Evolutionary conservation across 2,888 invertebrate genomes (phyloP), one percentile per base, ranked within the genome.

Genomic region (Spodoptera picta): DNA sequence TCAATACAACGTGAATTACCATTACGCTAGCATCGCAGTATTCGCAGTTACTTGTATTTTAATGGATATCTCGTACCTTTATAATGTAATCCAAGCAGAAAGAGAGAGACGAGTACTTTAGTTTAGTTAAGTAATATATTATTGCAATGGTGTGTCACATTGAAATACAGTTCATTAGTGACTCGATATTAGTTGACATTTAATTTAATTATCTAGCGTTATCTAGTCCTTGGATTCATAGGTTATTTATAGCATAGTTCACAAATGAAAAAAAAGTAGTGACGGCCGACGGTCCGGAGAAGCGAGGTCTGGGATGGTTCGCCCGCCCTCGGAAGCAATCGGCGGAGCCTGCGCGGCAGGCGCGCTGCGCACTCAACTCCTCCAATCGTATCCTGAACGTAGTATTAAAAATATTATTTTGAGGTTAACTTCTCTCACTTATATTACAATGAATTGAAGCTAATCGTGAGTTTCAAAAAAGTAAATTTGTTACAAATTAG

Each of bases 341-440:
- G 91, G 82, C 69, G 81, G 90, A 88, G 89, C 79, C 83, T 91
- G 90, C 92, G 88, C 85, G 65, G 65, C 79, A 74, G 45, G 58
- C 75, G 80, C 84, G 79, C 74, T 83, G 82, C 85, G 86, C 87
- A 87, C 89, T 90, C 91, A 86, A 82, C 85, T 84, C 84, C 86
- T 82, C 87, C 91, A 90, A 92, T 91, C 87, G 90, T 87, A 90
- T 89, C 87, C 91, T 89, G 88, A 89, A 87, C 88, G 90, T 90
- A 92, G 90, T 90, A 89, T 91, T 88, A 92, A 90, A 91, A 93
- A 92, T 91, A 92, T 88, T 90, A 89, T 91, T 93, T 94, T 92
- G 91, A 94, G 94, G 94, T 94, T 94, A 94, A 86, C 87, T 90
- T 90, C 82, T 76, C 83, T 83, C 75, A 82, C 82, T 83, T 85